These are phyloP conservation scores for Nasonovia ribisnigri DNA, from an alignment of 2,888 invertebrate species.

Conservation along the genomic window DNA sequence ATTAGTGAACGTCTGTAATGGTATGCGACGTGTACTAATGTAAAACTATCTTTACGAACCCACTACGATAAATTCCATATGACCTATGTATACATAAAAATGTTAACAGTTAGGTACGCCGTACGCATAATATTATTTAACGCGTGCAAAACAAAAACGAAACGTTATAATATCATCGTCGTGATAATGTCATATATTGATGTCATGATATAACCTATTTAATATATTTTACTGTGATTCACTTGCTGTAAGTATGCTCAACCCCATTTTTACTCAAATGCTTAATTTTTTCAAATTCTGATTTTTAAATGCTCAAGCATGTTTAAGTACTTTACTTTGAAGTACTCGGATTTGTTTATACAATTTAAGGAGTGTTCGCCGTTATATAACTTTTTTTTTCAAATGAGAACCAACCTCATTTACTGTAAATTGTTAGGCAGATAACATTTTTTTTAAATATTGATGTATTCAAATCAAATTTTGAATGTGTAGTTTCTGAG, in stretches of 20 bases:
- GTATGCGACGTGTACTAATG: background rate
- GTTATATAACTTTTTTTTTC: background rate
- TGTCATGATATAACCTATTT: background rate
- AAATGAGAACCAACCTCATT: background rate
- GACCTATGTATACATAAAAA: background rate
- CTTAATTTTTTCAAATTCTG: background rate
- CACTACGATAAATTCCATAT: background rate
- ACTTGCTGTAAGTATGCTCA: background rate
- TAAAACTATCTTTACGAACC: background rate
- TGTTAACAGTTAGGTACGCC: background rate
- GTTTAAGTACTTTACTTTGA: background rate
- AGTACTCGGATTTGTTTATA: background rate
- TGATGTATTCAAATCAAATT: too few species aligned
- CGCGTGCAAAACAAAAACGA: background rate
- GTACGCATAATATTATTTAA: background rate
- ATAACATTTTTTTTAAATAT: too few species aligned
- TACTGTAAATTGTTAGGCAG: too few species aligned
- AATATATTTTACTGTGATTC: background rate
- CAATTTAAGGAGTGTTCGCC: background rate
- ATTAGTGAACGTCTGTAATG: background rate
- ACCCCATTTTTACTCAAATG: background rate
- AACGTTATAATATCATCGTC: background rate
- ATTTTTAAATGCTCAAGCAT: background rate
- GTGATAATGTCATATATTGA: background rate
- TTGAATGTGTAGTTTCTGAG: background rate